Evolutionary conservation across 2,797 vertebrate genomes (phyloP), one percentile per base, ranked within the genome.

Genomic region (Lagodon rhomboides): DNA sequence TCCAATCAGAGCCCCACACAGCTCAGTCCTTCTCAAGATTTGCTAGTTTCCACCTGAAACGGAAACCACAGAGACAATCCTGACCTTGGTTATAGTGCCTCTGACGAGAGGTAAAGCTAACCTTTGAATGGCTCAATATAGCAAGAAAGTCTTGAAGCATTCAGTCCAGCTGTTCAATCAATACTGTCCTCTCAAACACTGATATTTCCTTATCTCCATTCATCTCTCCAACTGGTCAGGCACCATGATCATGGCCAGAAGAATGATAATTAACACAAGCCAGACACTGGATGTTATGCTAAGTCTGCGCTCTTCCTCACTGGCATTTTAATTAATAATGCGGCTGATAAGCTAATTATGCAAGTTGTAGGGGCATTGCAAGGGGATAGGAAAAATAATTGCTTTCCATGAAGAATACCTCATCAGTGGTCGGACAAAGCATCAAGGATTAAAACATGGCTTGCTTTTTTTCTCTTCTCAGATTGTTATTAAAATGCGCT

Each of bases 321-420:
- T 90, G 89, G 84, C 92, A 93, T 94, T 95, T 95, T 94, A 95
- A 95, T 95, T 95, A 94, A 94, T 94, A 95, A 93, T 90, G 87
- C 92, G 60, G 77, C 89, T 75, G 90, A 95, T 95, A 94, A 93
- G 92, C 94, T 95, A 95, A 96, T 96, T 94, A 96, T 95, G 88
- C 84, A 83, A 95, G 92, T 94, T 95, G 89, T 91, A 89, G 90
- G 88, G 90, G 90, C 88, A 84, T 88, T 89, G 90, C 65, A 44
- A 88, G 87, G 59, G 86, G 86, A 89, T 78, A 85, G 86, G 83
- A 76, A 89, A 94, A 94, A 94, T 93, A 95, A 95, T 96, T 95
- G 93, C 92, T 93, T 93, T 95, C 88, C 91, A 94, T 86, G 84
- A 94, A 92, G 93, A 93, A 86, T 91, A 91, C 80, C 89, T 93